These are phyloP conservation scores for Drosophila kanapiae DNA, from an alignment of 1,140 invertebrate genomes.

Conservation along the genomic window DNA sequence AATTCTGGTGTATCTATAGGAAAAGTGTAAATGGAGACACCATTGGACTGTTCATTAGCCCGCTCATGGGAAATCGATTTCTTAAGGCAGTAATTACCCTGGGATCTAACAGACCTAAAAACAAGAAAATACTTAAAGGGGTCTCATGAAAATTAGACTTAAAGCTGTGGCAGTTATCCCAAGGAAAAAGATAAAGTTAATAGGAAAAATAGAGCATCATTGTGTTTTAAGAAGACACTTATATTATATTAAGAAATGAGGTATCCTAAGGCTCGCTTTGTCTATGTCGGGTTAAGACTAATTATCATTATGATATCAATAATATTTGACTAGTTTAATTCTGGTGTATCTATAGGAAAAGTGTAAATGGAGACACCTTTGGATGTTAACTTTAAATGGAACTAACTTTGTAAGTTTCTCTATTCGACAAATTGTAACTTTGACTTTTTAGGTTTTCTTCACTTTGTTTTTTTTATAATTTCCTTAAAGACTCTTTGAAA, in stretches of 20 bases:
- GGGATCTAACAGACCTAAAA: too few relatives aligned
- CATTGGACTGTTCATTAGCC: too few relatives aligned
- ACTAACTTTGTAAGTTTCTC: not conserved
- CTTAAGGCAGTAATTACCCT: not conserved
- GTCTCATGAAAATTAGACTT: not conserved
- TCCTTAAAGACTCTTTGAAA: conserved; percentile 6
- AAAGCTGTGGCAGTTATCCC: not conserved
- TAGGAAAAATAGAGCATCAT: too few relatives aligned
- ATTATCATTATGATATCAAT: not conserved
- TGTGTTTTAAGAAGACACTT: too few relatives aligned
- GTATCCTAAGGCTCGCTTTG: not conserved
- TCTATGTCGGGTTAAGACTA: not conserved
- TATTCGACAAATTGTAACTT: not conserved
- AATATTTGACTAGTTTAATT: too few relatives aligned
- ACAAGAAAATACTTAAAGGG: not conserved
- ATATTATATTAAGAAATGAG: too few relatives aligned
- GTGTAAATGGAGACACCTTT: too few relatives aligned
- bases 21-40: too few relatives aligned
- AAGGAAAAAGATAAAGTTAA: not conserved
- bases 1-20: too few relatives aligned
- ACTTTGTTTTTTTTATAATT: not conserved
- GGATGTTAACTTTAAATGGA: too few relatives aligned
- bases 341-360: too few relatives aligned
- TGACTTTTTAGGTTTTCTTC: not conserved
- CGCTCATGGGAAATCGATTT: too few relatives aligned